These are phyloP conservation scores for Vulpes vulpes DNA, from an alignment of 2,113 vertebrate species.

Conservation along the genomic window DNA sequence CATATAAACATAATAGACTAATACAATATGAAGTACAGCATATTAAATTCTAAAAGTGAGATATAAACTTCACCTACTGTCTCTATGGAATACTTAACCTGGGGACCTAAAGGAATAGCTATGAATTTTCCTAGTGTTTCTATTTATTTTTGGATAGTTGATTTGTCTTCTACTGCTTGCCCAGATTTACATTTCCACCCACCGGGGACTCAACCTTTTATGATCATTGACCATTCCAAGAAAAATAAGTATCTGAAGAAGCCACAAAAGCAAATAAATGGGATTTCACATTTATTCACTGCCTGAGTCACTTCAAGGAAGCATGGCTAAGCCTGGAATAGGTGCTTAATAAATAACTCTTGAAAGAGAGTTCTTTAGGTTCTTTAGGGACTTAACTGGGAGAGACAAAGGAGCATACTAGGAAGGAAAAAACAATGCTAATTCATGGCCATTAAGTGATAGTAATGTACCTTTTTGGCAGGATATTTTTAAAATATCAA, in stretches of 20 bases:
- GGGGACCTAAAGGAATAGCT: constrained; percentile 48
- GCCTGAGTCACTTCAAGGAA: constrained; percentile 52
- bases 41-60: constrained; percentile 65
- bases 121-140: constrained; percentile 68
- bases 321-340: neutral
- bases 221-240: constrained; percentile 71
- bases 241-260: constrained; percentile 73
- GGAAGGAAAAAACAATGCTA: constrained; percentile 45
- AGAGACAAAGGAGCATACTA: constrained; percentile 33
- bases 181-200: constrained; percentile 70
- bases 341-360: constrained; percentile 63
- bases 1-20: constrained; percentile 56
- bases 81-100: constrained; percentile 65
- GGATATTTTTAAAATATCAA: constrained; percentile 47
- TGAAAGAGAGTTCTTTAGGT: constrained; percentile 24
- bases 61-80: constrained; percentile 64
- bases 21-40: constrained; percentile 54
- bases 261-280: constrained; percentile 69
- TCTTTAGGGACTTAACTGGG: constrained; percentile 24
- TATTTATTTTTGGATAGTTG: constrained; percentile 65
- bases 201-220: constrained; percentile 69
- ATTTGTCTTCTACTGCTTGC: constrained; percentile 65
- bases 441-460: constrained; percentile 31
- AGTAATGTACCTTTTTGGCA: neutral
- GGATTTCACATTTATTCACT: constrained; percentile 67